These are phyloP conservation scores for Eupithecia centaureata DNA, from an alignment of 2,888 invertebrate species.

Conservation along the genomic window DNA sequence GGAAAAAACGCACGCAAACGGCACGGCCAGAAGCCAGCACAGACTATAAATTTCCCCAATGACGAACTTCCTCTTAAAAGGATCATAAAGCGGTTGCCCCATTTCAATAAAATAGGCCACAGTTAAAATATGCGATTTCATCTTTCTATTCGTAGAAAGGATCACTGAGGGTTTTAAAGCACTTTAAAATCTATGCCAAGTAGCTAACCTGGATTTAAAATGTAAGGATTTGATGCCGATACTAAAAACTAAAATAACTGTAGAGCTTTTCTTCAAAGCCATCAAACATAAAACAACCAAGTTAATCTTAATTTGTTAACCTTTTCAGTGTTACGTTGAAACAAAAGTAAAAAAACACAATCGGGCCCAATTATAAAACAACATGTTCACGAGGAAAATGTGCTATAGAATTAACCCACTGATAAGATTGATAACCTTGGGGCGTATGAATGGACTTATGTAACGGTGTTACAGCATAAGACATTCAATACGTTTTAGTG, in stretches of 20 bases:
- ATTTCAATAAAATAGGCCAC: neutral
- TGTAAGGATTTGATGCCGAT: neutral
- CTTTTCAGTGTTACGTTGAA: too few relatives aligned
- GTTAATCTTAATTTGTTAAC: too few relatives aligned
- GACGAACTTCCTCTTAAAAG: neutral
- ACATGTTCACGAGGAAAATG: conserved; percentile 3
- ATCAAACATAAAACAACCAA: too few relatives aligned
- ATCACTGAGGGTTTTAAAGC: conserved; percentile 2
- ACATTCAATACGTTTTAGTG: conserved; percentile 12
- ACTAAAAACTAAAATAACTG: neutral
- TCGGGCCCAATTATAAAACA: neutral
- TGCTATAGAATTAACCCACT: conserved; percentile 10
- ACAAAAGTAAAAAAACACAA: neutral
- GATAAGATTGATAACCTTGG: conserved; percentile 20
- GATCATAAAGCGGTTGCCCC: conserved; percentile 5
- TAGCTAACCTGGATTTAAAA: conserved; percentile 7
- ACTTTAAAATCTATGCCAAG: conserved; percentile 5
- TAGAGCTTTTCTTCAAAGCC: neutral
- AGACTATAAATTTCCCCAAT: neutral
- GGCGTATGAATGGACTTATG: conserved; percentile 25
- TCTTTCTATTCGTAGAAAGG: conserved; percentile 11
- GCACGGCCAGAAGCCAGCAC: neutral
- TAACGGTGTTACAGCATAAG: conserved; percentile 8
- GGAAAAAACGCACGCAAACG: neutral
- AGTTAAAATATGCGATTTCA: neutral